These are phyloP conservation scores for Scarus forsteni DNA, from an alignment of 2,797 vertebrate genomes.

Conservation along the genomic window DNA sequence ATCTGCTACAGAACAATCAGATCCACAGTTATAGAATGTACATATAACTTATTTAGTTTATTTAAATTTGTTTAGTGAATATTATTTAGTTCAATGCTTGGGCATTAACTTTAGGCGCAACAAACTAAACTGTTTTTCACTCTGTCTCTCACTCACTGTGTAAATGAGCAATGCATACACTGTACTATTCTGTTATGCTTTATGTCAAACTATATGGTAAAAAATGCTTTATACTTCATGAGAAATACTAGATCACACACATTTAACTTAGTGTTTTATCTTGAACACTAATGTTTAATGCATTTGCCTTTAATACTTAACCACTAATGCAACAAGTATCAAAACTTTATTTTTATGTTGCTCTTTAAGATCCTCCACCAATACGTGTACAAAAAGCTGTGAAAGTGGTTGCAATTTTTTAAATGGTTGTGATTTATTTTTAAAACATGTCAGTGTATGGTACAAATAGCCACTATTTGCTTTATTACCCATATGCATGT, in stretches of 20 bases:
- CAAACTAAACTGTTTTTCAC: background rate
- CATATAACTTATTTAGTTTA: background rate
- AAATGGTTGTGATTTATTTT: too few relatives aligned
- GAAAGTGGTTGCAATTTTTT: background rate
- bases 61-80: background rate
- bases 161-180: background rate
- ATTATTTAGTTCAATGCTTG: background rate
- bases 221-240: background rate
- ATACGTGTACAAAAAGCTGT: background rate
- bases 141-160: background rate
- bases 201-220: too few relatives aligned
- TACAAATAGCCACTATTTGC: background rate
- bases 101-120: background rate
- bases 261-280: background rate
- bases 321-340: background rate
- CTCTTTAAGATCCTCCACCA: background rate
- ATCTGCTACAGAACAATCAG: slow-evolving; percentile 4
- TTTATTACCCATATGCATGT: background rate
- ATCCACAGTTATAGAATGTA: slow-evolving; percentile 33
- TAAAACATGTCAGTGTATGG: too few relatives aligned
- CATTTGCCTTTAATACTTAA: background rate
- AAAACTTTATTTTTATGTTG: background rate
- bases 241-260: background rate
- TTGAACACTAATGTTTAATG: background rate
- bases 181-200: too few relatives aligned